Base-by-base conservation (phyloP, 2,797 vertebrate genomes). In the Amphiprion clarkii region DNA sequence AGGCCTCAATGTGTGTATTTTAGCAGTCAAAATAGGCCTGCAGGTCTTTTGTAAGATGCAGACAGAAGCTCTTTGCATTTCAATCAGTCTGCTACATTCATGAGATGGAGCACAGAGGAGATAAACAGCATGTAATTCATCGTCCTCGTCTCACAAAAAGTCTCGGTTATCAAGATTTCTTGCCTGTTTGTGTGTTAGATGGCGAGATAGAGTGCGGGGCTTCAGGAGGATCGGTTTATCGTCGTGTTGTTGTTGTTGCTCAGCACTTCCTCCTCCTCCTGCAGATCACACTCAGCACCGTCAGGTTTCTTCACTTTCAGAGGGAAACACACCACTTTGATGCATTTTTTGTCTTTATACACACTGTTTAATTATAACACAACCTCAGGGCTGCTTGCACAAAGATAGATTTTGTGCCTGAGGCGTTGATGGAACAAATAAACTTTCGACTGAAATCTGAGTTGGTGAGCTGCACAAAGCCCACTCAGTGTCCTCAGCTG, bases 1-100 rank as follows among this genome's bases (percentile, higher is more conserved):
- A 64, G 58, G 46, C 27, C 46, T 71, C 12, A 60, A 6, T 19
- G 57, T 14, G 25, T 62, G 63, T 67, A 54, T 57, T 64, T 69
- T 29, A 19, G 53, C 86, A 95, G 94, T 93, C 93, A 95, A 93
- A 94, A 95, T 92, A 95, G 89, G 66, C 78, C 58, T 71, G 75
- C 63, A 75, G 67, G 68, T 83, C 93, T 90, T 94, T 95, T 95
- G 94, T 95, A 36, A 75, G 73, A 57, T 7, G 76, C 84, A 95
- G 94, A 95, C 92, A 74, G 79, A 81, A 83, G 87, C 85, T 44
- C 54, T 81, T 75, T 29, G 29, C 66, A 78, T 85, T 74, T 74
- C 73, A 61, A 90, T 89, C 81, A 81, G 44, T 87, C 39, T 29
- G 29, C 79, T 83, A 66, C 74, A 53, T 82, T 71, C 71, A 67